Percentiles rank a stretch among this genome's conserved stretches.
Conservation (phyloP, 2,888 invertebrate genomes). For the Eilema caniola region DNA sequence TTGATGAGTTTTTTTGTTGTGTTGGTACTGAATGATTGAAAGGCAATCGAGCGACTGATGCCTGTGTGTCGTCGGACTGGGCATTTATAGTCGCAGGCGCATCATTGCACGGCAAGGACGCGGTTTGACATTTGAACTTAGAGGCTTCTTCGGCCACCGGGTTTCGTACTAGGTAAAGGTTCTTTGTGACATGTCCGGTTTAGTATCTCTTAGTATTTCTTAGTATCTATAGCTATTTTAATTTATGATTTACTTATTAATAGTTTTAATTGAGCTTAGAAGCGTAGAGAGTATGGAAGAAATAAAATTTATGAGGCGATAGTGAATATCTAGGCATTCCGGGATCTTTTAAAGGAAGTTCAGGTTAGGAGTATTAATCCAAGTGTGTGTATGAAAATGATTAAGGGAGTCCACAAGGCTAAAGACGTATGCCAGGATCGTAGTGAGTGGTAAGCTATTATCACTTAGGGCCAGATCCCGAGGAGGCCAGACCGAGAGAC, state of each 20-base stretch:
- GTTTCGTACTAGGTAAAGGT: conserved; percentile 55
- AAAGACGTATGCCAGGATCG: no score
- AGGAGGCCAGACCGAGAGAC: no score
- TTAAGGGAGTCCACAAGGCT: no score
- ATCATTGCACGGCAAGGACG: conserved; percentile 73
- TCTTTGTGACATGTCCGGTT: conserved; percentile 68
- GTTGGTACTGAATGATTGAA: conserved; percentile 61
- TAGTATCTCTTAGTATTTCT: no score
- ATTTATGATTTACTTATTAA: conserved; percentile 15
- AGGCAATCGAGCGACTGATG: conserved; percentile 79
- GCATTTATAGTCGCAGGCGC: conserved; percentile 72
- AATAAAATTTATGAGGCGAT: background rate
- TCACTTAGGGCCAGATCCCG: no score
- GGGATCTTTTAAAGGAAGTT: no score
- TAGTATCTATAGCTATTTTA: no score
- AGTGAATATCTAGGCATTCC: no score
- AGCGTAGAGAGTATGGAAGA: background rate
- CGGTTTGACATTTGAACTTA: conserved; percentile 83
- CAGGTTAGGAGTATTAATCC: no score
- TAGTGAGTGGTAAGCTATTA: no score
- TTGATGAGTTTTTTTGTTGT: conserved; percentile 59
- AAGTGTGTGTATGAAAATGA: no score
- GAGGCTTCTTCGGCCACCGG: conserved; percentile 65
- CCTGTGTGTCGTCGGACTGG: conserved; percentile 54
- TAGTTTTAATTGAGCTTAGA: background rate